Evolutionary conservation across 2,888 invertebrate species (phyloP), one percentile per base, ranked within the genome.

Genomic region (Luperina nickerlii): DNA sequence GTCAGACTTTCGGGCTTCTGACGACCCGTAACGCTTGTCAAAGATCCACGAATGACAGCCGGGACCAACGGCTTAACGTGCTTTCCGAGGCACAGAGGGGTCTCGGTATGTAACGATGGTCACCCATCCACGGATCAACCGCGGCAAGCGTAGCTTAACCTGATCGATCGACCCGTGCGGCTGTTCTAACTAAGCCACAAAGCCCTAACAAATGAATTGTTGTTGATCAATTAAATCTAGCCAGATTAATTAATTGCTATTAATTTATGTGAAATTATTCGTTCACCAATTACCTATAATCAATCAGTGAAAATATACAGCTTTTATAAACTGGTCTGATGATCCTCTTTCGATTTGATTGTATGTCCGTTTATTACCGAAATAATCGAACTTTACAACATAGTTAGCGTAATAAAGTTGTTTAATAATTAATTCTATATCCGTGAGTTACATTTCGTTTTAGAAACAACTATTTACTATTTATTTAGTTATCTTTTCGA

Each of bases 241-340:
- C n/a, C 45, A 63, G 57, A 57, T 71, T 69, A 66, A 68, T 84
- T 65, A 65, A 79, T 79, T 69, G 74, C 66, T 57, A 74, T 72
- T 72, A 65, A 82, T 74, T 66, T 42, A 80, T 62, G 54, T 66
- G 27, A 66, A 67, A 32, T 74, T 18, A 79, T 79, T 24, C 27
- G 32, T 67, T 42, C 42, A 75, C 63, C 81, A 81, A 85, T 83
- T 81, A 32, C 32, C 32, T 32, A 76, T 27, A 85, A 85, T 85
- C 81, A 85, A 81, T 83, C 71, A 72, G 72, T 62, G 70, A 74
- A 81, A 81, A 83, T 60, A 27, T 71, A 75, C 85, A 63, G 15
- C 32, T 68, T 71, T 54, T 51, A 57, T n/a, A 66, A 74, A 74
- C 65, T 57, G 54, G 66, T 81, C 60, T 81, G 13, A 51, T 32